Percentiles rank a stretch among this genome's conserved stretches.
Evolutionary conservation across 1,140 invertebrate species (phyloP).

Genomic region (Neodiprion pinetum): DNA sequence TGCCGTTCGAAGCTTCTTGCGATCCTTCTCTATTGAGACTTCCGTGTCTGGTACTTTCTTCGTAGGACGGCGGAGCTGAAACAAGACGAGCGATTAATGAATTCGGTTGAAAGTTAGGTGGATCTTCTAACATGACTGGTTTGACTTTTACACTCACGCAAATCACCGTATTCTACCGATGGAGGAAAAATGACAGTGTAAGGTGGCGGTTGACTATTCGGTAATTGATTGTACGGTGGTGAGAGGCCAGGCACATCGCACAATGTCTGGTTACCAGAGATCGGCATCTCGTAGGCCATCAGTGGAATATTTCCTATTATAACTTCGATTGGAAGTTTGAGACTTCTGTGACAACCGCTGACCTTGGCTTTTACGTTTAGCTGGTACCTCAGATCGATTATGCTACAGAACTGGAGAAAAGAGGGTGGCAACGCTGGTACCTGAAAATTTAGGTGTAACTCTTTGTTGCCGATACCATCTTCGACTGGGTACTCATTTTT

Average conservation of each 20-base stretch:
- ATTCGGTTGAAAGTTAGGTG: no score
- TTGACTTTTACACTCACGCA: background rate
- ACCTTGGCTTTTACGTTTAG: background rate
- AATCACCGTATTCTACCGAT: background rate
- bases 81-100: background rate
- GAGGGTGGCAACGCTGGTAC: background rate
- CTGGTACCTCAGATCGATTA: constrained; percentile 1
- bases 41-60: background rate
- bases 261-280: background rate
- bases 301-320: background rate
- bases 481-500: background rate
- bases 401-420: background rate
- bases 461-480: background rate
- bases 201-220: background rate
- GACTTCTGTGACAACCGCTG: background rate
- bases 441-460: background rate
- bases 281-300: background rate
- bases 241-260: background rate
- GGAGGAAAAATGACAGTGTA: background rate
- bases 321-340: background rate
- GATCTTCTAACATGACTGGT: background rate
- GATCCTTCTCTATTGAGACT: background rate
- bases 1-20: background rate
- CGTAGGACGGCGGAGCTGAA: background rate
- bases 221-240: background rate